A percentile compares a stretch with the other conserved stretches of the same genome.
These are phyloP conservation scores for Morelia viridis DNA, from an alignment of 2,797 vertebrate genomes.

Conservation along the genomic window DNA sequence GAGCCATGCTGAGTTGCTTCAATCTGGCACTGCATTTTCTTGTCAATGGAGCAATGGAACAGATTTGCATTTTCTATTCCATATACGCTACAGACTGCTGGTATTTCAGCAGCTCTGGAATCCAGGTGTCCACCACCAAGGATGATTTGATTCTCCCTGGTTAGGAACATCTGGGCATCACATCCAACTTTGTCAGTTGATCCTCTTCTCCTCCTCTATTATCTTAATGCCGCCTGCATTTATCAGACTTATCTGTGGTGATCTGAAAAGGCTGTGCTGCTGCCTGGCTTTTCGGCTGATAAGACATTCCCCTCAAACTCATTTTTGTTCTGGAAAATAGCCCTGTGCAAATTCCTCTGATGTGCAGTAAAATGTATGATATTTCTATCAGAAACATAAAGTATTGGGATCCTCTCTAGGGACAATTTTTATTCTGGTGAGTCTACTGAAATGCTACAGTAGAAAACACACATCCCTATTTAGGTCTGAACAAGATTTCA, in stretches of 20 bases:
- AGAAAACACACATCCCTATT: background rate
- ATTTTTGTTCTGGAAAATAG: background rate
- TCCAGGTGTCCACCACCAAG: constrained; percentile 54
- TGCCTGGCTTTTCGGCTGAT: constrained; percentile 11
- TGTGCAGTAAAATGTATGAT: constrained; percentile 33
- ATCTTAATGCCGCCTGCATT: background rate
- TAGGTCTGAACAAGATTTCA: background rate
- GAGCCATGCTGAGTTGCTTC: constrained; percentile 47
- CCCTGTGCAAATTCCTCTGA: constrained; percentile 37
- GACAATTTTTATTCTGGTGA: background rate
- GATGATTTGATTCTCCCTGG: constrained; percentile 42
- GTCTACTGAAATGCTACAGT: background rate
- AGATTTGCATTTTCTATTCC: constrained; percentile 57
- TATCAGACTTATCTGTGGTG: constrained; percentile 30
- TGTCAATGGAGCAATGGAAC: constrained; percentile 41
- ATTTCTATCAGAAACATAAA: constrained; percentile 37
- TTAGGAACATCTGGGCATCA: constrained; percentile 50
- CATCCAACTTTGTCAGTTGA: constrained; percentile 23
- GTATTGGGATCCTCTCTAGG: constrained; percentile 22
- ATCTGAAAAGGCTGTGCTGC: constrained; percentile 23
- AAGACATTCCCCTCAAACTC: background rate
- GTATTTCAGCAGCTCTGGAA: constrained; percentile 58
- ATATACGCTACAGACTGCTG: constrained; percentile 64
- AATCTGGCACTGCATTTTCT: constrained; percentile 42
- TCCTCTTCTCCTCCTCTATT: background rate